Evolutionary conservation across 2,113 vertebrate species (phyloP).

Genomic region (Paramisgurnus dabryanus): DNA sequence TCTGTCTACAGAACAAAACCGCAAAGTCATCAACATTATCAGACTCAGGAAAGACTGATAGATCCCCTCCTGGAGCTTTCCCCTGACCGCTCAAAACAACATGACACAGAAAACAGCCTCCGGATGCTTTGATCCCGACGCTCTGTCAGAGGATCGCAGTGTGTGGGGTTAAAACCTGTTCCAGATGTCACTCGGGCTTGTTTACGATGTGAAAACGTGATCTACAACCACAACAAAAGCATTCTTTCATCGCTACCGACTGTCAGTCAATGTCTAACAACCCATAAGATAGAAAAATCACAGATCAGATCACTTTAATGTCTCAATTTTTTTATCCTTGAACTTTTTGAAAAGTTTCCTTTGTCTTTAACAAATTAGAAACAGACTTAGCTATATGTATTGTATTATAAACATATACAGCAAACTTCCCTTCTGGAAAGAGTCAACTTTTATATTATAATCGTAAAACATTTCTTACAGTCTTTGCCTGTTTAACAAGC

Average conservation of each 20-base stretch:
- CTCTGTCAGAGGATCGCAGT: slow-evolving; percentile 2
- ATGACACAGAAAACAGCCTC: slow-evolving; percentile 42
- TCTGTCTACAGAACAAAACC: neutral
- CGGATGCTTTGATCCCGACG: slow-evolving; percentile 29
- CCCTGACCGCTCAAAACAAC: slow-evolving; percentile 13
- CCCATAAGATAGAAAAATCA: neutral
- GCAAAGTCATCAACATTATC: slow-evolving; percentile 31
- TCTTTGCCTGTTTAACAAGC: too few species aligned
- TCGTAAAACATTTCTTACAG: too few species aligned
- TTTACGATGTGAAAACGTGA: slow-evolving; percentile 13
- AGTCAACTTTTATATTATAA: too few species aligned
- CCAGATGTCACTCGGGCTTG: slow-evolving; percentile 37
- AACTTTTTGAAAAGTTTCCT: too few species aligned
- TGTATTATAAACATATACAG: too few species aligned
- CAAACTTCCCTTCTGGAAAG: too few species aligned
- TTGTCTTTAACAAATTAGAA: too few species aligned
- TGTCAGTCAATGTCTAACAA: neutral
- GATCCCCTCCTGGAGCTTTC: neutral
- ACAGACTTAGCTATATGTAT: too few species aligned
- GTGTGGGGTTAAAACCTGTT: slow-evolving; percentile 20
- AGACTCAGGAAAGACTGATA: slow-evolving; percentile 31
- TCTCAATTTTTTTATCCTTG: too few species aligned
- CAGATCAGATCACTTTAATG: too few species aligned
- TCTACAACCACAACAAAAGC: neutral
- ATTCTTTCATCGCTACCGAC: neutral